Conservation (phyloP, 2,113 vertebrate species). For the mouse (Mus musculus) region GRCm39 chr14:102263501-102264000, state of each 20-base stretch:
- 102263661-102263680: not conserved
- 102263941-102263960: not conserved
- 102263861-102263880: not conserved
- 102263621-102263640: not conserved
- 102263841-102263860: too few species aligned
- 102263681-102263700: not conserved
- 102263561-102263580: slow-evolving; percentile 42
- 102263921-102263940: not conserved
- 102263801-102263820: too few species aligned
- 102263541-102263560: not conserved
- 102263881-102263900: too few species aligned
- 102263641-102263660: not conserved
- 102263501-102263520: not conserved
- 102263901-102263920: too few species aligned
- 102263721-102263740: not conserved
- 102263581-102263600: not conserved
- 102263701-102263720: not conserved
- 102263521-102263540: not conserved
- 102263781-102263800: too few species aligned
- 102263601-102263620: not conserved
- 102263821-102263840: too few species aligned
- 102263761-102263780: too few species aligned
- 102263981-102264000: not conserved
- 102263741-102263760: too few species aligned
- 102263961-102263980: not conserved